A percentile compares a stretch with the other conserved stretches of the same genome.
phyloP scores from a whole-genome alignment of 2,888 invertebrate genomes.

The Zeuzera pyrina region DNA sequence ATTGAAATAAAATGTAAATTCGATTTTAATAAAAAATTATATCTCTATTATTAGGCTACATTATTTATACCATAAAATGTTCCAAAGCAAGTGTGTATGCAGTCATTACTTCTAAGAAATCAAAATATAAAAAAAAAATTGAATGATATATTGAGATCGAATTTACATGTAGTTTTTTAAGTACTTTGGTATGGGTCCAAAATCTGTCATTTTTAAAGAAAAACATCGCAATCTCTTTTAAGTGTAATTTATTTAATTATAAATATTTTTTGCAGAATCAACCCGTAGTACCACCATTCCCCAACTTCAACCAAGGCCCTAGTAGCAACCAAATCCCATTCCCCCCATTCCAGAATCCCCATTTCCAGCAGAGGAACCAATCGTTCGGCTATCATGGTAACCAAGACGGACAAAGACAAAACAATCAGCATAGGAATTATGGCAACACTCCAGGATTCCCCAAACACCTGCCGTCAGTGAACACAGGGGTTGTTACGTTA shows the following conservation, averaged over 20 bases:
- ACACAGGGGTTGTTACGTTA: constrained; percentile 22
- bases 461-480: constrained; percentile 34
- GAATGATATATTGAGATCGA: too few relatives aligned
- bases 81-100: too few relatives aligned
- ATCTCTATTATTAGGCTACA: too few relatives aligned
- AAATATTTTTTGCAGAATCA: constrained; percentile 24
- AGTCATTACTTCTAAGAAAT: too few relatives aligned
- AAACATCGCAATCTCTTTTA: too few relatives aligned
- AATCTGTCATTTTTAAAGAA: too few relatives aligned
- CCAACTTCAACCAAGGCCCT: constrained; percentile 35
- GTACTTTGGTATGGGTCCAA: too few relatives aligned
- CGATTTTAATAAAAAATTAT: too few relatives aligned
- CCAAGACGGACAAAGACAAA: constrained; percentile 9
- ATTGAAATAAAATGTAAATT: too few relatives aligned
- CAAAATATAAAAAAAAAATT: too few relatives aligned
- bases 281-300: constrained; percentile 38
- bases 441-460: constrained; percentile 22
- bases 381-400: constrained; percentile 5
- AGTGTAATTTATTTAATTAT: not conserved
- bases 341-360: constrained; percentile 41
- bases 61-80: too few relatives aligned
- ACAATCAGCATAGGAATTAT: constrained; percentile 9
- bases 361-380: constrained; percentile 20
- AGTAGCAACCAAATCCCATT: constrained; percentile 37
- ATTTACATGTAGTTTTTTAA: too few relatives aligned